Evolutionary conservation across 2,113 vertebrate species (phyloP), one percentile per base, ranked within the genome.

Genomic region (Hiodon alosoides): DNA sequence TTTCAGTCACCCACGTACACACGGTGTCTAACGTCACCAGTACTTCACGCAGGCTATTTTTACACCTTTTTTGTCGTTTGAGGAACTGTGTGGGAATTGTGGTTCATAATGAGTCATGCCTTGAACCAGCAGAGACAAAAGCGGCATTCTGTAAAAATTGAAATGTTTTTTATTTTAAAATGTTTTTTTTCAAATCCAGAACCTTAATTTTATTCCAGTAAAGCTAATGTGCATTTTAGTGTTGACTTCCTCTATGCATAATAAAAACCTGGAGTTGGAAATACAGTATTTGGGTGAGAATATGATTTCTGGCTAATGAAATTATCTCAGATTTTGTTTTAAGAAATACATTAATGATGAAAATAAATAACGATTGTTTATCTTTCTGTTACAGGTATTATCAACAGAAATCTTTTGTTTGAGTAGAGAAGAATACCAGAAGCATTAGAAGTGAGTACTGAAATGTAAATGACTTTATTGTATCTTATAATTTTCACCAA

Each of bases 1-100:
- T 89, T 91, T 86, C 89, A 89, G 90, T 92, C 92, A 87, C 94
- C 94, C 90, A 94, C 94, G 79, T 87, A 91, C 92, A 93, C 91
- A 88, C 92, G 93, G 90, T 86, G 89, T 90, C 85, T 93, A 85
- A 93, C 90, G 91, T 92, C 89, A 90, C 90, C 93, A 91, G 90
- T 90, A 91, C 91, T 88, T 85, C 75, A 86, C 0, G 17, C 31
- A 31, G 85, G 82, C 93, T 98, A 97, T 96, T 97, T 97, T 92
- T 95, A 90, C 82, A 85, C 86, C 89, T 94, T 92, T 95, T 94
- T 90, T 96, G 88, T 95, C 93, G 95, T 94, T 96, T 95, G 93
- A 95, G 94, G 92, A 97, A 94, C 91, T 76, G 70, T 90, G 93
- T 93, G 90, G 91, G 92, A 89, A 89, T 86, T 76, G 89, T 90